A percentile compares a stretch with the other conserved stretches of the same genome.
Evolutionary conservation across 30 jellyfish, hydroid and myxozoan genomes (phyloP).

Genomic region (Clytia hemisphaerica): DNA sequence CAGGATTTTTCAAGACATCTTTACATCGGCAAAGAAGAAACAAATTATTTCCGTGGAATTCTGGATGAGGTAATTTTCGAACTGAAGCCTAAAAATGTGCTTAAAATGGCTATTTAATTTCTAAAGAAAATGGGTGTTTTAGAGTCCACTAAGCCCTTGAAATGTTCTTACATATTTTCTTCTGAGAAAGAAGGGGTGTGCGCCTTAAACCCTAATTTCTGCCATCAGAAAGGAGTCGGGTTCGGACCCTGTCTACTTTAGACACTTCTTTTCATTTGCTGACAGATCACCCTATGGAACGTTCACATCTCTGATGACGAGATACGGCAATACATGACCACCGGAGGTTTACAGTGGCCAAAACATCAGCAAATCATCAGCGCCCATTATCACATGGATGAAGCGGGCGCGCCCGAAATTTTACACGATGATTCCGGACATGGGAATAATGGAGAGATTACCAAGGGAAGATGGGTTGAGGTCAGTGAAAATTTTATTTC

Average conservation of each 20-base stretch:
- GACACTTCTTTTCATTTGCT: background rate
- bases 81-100: too few relatives aligned
- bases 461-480: constrained; percentile 50
- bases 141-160: too few relatives aligned
- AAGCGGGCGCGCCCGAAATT: constrained; percentile 27
- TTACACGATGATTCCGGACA: constrained; percentile 54
- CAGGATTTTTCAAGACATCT: constrained; percentile 32
- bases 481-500: constrained; percentile 9
- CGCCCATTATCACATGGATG: constrained; percentile 71
- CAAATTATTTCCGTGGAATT: constrained; percentile 53
- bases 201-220: too few relatives aligned
- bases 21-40: constrained; percentile 43
- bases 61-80: constrained; percentile 80
- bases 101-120: too few relatives aligned
- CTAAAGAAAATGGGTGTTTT: too few relatives aligned
- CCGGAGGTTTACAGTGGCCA: constrained; percentile 81
- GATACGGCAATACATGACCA: constrained; percentile 47
- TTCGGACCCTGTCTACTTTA: too few relatives aligned
- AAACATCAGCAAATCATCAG: constrained; percentile 61
- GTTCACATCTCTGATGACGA: constrained; percentile 48
- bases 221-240: too few relatives aligned
- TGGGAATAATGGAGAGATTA: constrained; percentile 38
- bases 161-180: too few relatives aligned
- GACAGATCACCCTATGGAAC: constrained; percentile 64
- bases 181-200: too few relatives aligned